Base-by-base conservation (phyloP, 2,888 invertebrate species). In the Plusia festucae region DNA sequence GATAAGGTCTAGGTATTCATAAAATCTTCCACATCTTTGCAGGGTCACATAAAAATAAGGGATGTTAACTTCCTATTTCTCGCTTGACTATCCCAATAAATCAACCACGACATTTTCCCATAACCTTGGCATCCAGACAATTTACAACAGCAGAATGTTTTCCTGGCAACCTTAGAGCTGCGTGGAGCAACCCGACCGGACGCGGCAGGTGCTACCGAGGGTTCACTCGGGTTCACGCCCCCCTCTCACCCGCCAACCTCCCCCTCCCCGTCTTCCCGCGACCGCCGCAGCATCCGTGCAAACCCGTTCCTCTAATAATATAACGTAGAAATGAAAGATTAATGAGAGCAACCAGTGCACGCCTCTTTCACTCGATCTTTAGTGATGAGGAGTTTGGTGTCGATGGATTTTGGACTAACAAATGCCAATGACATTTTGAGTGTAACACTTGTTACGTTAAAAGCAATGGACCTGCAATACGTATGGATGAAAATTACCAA, bases 251-350 rank as follows among this genome's bases (percentile, higher is more conserved):
- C 78, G 20, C 76, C 60, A 62, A 61, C 77, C 78, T 76, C 81
- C 63, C 71, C 34, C 76, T 77, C 76, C 63, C 73, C 73, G 40
- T 40, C 40, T 6, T 40, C 79, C 79, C 71, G 81, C 63, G 74
- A 76, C 71, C 84, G 82, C 81, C 84, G 73, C 91, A 91, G 94
- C 93, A 94, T 94, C 94, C 94, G 94, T 91, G 94, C 94, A 92
- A 94, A 94, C 94, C 92, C 87, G 94, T 93, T 93, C 92, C 93
- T 94, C 93, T 94, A 94, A 94, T 94, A 95, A 94, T 93, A 95
- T 93, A 93, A 93, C 91, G 94, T 92, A 94, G 94, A 94, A 94
- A 93, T 93, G 93, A 94, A 94, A 94, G 94, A 95, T 93, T 95
- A 94, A 94, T 95, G 94, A 94, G 95, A 94, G 92, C 94, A 94